A percentile compares a stretch with the other conserved stretches of the same genome.
Evolutionary conservation across 2,113 vertebrate species (phyloP).

Genomic region (Colistium nudipinnis): DNA sequence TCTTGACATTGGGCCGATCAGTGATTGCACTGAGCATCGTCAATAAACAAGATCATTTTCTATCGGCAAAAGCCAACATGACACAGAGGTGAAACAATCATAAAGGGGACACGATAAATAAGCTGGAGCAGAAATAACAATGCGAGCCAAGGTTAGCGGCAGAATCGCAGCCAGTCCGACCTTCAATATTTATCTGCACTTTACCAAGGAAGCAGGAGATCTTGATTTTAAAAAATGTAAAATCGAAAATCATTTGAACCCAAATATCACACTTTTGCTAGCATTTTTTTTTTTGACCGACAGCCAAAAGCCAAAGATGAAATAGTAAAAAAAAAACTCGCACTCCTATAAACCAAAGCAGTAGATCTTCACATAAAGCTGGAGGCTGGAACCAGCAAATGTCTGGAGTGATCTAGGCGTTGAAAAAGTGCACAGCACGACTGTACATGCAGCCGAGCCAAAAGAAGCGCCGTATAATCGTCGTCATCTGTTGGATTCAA

Average conservation of each 20-base stretch:
- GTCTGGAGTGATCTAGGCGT: not conserved
- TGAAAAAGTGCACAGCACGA: not conserved
- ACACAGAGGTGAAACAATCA: slow-evolving; percentile 33
- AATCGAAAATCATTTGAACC: too few species aligned
- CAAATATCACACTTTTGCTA: not conserved
- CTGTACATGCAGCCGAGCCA: not conserved
- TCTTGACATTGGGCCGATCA: too few species aligned
- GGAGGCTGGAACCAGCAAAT: not conserved
- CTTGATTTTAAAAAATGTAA: not conserved
- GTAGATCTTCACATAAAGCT: not conserved
- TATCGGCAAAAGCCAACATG: not conserved
- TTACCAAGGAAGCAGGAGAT: not conserved
- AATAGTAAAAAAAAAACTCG: not conserved
- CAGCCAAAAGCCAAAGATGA: not conserved
- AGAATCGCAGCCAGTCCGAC: slow-evolving; percentile 6
- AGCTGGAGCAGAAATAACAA: not conserved
- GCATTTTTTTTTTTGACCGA: not conserved
- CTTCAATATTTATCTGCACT: slow-evolving; percentile 14
- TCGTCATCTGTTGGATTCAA: slow-evolving; percentile 56
- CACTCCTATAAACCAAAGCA: not conserved
- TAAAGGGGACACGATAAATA: slow-evolving; percentile 15
- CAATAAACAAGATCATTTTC: not conserved
- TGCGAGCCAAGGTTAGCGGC: slow-evolving; percentile 10
- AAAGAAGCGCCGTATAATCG: slow-evolving; percentile 26
- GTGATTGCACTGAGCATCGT: not conserved